Evolutionary conservation across 2,113 vertebrate genomes (phyloP), one percentile per base, ranked within the genome.

Genomic region (Cynopterus brachyotis): DNA sequence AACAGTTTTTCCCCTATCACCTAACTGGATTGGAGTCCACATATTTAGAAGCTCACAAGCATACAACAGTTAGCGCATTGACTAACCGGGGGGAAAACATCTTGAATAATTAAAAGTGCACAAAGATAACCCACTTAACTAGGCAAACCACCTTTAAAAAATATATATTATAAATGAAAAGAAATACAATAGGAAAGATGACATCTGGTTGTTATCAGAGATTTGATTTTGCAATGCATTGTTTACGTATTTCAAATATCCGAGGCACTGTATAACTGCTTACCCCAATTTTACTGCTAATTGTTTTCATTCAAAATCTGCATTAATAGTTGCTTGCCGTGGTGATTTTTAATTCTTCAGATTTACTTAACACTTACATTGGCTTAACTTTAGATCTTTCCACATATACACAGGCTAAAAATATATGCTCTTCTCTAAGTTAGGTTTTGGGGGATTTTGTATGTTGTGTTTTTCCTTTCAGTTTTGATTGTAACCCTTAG

Each of bases 261-360:
- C 60, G 72, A 60, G 15, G 4, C 42, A 73, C 28, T 28, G 2
- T 8, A 12, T 28, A 42, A 70, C 59, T 70, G 0, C 59, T 72
- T 26, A 69, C 57, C 70, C 57, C 50, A 30, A 64, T 59, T 95
- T 93, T 86, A 69, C 60, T 91, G 89, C 72, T 86, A 15, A 67
- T 76, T 92, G 10, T 62, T 93, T 88, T 83, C 66, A 45, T 67
- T 93, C 60, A 87, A 89, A 97, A 55, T 30, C 35, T 86, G 9
- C 15, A 67, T 37, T 94, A 32, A n/a, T 40, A 28, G 28, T 42
- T 55, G 20, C 50, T 89, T 79, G 16, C 20, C 35, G 12, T 32
- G 45, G 17, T 75, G 2, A n/a, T 80, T 93, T 89, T 82, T 50
- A n/a, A n/a, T 80, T 80, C 50, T 72, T 90, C 24, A 3, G 37